A percentile compares a stretch with the other conserved stretches of the same genome.
phyloP scores from a whole-genome alignment of 2,113 vertebrate genomes.

The Coracopsis vasa region DNA sequence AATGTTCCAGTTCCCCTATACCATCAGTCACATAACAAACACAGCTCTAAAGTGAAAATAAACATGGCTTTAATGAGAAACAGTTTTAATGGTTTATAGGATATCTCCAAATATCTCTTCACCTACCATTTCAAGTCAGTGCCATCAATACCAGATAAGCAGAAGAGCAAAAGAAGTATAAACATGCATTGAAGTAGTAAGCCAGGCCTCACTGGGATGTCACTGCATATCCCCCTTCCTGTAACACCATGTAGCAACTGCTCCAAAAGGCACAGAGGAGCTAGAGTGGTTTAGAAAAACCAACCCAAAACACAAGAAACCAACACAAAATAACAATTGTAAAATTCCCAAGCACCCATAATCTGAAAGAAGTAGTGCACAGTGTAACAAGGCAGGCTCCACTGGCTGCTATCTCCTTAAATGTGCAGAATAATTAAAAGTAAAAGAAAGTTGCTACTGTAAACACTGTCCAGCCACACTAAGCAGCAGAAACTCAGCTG shows the following conservation, averaged over 20 bases:
- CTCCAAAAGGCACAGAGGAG: conserved; percentile 49
- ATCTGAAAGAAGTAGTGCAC: neutral
- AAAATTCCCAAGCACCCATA: neutral
- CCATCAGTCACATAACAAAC: neutral
- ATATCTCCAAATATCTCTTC: neutral
- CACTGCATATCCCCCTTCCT: neutral
- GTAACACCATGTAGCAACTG: neutral
- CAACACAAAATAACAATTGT: neutral
- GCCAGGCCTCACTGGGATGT: neutral
- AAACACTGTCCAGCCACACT: neutral
- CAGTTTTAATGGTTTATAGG: neutral
- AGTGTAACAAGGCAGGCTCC: conserved; percentile 8
- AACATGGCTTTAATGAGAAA: conserved; percentile 31
- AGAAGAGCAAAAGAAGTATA: neutral
- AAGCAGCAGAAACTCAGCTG: conserved; percentile 6
- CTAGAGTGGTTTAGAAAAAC: neutral
- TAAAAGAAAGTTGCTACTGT: conserved; percentile 5
- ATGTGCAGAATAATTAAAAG: neutral
- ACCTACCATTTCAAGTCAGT: neutral
- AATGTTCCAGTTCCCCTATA: neutral
- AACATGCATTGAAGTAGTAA: conserved; percentile 30
- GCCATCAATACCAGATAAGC: neutral
- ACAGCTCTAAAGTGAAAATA: conserved; percentile 26
- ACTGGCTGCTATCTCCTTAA: neutral
- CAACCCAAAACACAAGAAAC: neutral